Evolutionary conservation across 2,888 invertebrate genomes (phyloP), one percentile per base, ranked within the genome.

Genomic region (Gymnocheta viridis): DNA sequence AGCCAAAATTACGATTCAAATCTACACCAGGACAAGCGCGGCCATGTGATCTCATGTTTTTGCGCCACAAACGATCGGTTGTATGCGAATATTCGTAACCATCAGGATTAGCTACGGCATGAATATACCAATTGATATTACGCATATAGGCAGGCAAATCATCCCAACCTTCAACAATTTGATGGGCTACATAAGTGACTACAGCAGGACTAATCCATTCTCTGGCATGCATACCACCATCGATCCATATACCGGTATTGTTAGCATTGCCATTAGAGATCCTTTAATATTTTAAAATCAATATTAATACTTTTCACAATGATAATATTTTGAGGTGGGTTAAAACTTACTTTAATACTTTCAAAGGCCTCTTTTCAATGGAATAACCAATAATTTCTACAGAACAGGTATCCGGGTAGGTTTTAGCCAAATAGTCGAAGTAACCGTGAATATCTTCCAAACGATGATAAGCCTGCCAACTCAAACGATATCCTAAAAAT

Each of bases 151-250:
- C 93, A 0, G 96, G 93, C 86, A 94, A 93, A 4, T 93, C 92
- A 58, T 96, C 94, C 90, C 94, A 95, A 87, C 94, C 95, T 86
- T 95, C 94, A 2, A 94, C 94, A 64, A 97, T 91, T 81, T 94
- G 93, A 88, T 96, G 94, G 19, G 96, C 94, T 47, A 96, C 93
- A 90, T 94, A 97, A 0, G 96, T 95, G 2, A 96, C 96, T 0
- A 95, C 94, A 0, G 97, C 96, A 0, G 96, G 95, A 54, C 96
- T 95, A 88, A 97, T 96, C 97, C 97, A 98, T 93, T 98, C 98
- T 24, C 98, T 94, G 0, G 97, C 96, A 88, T 98, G 97, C 86
- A 97, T 97, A 22, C 96, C 95, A 0, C 95, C 95, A 88, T 96
- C 96, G 51, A 96, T 91, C 96, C 96, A 96, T 12, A 96, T 93